These are phyloP conservation scores for Chloroclysta siterata DNA, from an alignment of 2,888 invertebrate species.

Conservation along the genomic window DNA sequence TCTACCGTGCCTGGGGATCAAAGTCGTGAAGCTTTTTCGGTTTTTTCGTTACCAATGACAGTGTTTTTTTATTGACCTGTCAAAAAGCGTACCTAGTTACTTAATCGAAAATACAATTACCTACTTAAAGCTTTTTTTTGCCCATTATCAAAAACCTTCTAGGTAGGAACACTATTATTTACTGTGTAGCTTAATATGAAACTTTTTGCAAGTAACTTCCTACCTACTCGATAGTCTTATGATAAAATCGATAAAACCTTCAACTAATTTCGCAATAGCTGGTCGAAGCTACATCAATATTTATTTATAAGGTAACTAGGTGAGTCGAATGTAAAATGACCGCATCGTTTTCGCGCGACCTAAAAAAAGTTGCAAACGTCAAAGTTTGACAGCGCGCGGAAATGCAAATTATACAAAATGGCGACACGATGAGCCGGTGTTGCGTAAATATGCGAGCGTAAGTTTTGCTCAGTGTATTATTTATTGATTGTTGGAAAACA, in stretches of 20 bases:
- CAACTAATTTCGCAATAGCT: constrained; percentile 58
- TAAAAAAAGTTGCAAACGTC: constrained; percentile 57
- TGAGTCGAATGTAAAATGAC: constrained; percentile 41
- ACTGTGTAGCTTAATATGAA: no score
- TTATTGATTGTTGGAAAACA: constrained; percentile 85
- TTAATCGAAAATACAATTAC: no score
- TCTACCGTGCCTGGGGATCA: no score
- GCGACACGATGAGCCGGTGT: constrained; percentile 64
- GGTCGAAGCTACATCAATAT: constrained; percentile 61
- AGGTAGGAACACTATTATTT: no score
- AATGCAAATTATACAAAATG: constrained; percentile 56
- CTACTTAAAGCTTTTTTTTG: no score
- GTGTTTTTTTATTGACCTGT: no score
- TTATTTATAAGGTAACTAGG: constrained; percentile 56
- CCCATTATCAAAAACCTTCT: no score
- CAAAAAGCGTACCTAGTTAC: no score
- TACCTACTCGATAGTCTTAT: constrained; percentile 31
- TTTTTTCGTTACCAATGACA: no score
- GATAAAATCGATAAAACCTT: constrained; percentile 48
- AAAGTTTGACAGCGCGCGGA: constrained; percentile 59
- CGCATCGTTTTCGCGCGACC: constrained; percentile 50
- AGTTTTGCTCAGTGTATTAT: constrained; percentile 78
- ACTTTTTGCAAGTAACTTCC: constrained; percentile 12
- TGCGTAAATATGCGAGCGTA: constrained; percentile 75
- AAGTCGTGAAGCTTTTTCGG: no score